Evolutionary conservation across 2,113 vertebrate genomes (phyloP), one percentile per base, ranked within the genome.

Genomic region (Mus pahari): DNA sequence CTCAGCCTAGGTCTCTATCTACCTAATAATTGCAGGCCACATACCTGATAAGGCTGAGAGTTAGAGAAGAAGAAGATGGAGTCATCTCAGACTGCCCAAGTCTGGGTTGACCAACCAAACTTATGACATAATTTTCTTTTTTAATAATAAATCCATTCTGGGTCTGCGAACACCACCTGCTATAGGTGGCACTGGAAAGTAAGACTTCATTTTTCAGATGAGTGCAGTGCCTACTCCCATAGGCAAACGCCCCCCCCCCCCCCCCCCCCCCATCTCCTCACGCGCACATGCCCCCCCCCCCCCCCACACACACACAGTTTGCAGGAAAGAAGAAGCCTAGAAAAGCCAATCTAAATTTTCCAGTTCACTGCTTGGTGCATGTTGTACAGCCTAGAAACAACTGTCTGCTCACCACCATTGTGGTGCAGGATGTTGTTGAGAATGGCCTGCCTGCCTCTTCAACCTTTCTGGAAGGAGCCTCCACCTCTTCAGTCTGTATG

Each of bases 331-430:
- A 33, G 26, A 22, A n/a, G 26, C 45, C 7, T 13, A 7, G 36
- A n/a, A 14, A 75, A 50, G 7, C 16, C 4, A 11, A 5, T 11
- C 42, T 36, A 66, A 26, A 48, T 48, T 48, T 45, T 58, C 45
- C 5, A 2, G 13, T 2, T 0, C 5, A 1, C 0, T 10, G 0
- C 26, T 8, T 7, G 7, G 28, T 45, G 14, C 0, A 22, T 0
- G 11, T n/a, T 12, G 0, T 17, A 7, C 28, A 5, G 3, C 1
- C 22, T 33, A 5, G 28, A 70, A 60, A 16, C 0, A 20, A 9
- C 5, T 48, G 24, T 64, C 10, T 50, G 9, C 13, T 2, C 1
- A 1, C 31, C 19, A 77, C 50, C 16, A 1, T 4, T 8, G 4
- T 17, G 28, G 0, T 24, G 2, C 2, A 7, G 42, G 7, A 10